These are phyloP conservation scores for Synanceia verrucosa DNA, from an alignment of 2,797 vertebrate genomes.

Conservation along the genomic window DNA sequence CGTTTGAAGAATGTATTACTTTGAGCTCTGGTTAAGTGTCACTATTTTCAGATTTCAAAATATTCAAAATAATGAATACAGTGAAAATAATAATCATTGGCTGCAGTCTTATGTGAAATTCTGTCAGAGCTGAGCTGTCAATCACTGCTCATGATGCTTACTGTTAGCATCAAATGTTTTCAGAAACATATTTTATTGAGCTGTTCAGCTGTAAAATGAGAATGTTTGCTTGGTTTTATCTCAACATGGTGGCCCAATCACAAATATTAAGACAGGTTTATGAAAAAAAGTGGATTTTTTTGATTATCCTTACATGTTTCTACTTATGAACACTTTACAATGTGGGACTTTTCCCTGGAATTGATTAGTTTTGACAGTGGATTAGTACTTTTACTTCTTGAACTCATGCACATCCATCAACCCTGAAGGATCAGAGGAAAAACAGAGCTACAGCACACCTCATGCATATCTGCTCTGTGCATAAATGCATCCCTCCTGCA, in stretches of 20 bases:
- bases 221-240: too few species aligned
- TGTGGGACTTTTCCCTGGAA: background rate
- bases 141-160: too few species aligned
- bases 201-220: too few species aligned
- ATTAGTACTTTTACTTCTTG: background rate
- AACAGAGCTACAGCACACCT: background rate
- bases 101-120: background rate
- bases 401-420: background rate
- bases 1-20: background rate
- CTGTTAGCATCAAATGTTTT: too few species aligned
- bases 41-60: background rate
- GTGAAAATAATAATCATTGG: background rate
- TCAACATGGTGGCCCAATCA: too few species aligned
- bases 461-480: too few species aligned
- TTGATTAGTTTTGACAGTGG: background rate
- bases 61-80: background rate
- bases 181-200: too few species aligned
- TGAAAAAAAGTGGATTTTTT: background rate
- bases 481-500: constrained; percentile 52
- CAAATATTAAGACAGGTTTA: too few species aligned
- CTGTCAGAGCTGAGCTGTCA: too few species aligned
- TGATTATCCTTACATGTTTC: background rate
- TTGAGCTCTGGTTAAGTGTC: background rate
- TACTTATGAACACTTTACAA: background rate
- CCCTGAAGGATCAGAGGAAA: background rate